These are phyloP conservation scores for Andrena camellia DNA, from an alignment of 2,888 invertebrate genomes.

Conservation along the genomic window DNA sequence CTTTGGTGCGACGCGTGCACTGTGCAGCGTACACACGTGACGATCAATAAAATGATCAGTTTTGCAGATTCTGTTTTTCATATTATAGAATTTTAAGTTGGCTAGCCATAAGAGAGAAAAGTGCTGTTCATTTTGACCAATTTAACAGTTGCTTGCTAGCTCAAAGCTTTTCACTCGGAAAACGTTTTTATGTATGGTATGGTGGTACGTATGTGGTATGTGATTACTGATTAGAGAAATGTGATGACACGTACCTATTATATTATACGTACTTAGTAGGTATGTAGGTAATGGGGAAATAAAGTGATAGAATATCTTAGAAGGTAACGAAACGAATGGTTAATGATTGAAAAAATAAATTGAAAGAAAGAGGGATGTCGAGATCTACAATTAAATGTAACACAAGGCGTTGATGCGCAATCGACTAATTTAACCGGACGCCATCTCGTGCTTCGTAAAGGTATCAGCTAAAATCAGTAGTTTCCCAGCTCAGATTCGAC, in stretches of 20 bases:
- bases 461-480: conserved; percentile 59
- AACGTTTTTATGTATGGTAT: neutral
- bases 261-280: no score
- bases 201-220: no score
- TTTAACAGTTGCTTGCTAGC: neutral
- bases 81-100: neutral
- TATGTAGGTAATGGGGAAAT: neutral
- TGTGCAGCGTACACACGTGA: conserved; percentile 14
- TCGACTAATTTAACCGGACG: conserved; percentile 58
- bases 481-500: conserved; percentile 55
- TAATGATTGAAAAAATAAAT: neutral
- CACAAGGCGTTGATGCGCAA: conserved; percentile 38
- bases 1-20: neutral
- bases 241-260: no score
- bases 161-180: neutral
- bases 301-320: neutral
- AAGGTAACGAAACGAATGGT: neutral
- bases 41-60: conserved; percentile 33
- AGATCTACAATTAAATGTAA: conserved; percentile 15
- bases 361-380: neutral
- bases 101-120: neutral
- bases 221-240: no score
- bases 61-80: neutral
- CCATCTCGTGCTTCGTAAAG: conserved; percentile 57
- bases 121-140: neutral